phyloP scores from a whole-genome alignment of 2,113 vertebrate genomes.

The Caretta caretta region DNA sequence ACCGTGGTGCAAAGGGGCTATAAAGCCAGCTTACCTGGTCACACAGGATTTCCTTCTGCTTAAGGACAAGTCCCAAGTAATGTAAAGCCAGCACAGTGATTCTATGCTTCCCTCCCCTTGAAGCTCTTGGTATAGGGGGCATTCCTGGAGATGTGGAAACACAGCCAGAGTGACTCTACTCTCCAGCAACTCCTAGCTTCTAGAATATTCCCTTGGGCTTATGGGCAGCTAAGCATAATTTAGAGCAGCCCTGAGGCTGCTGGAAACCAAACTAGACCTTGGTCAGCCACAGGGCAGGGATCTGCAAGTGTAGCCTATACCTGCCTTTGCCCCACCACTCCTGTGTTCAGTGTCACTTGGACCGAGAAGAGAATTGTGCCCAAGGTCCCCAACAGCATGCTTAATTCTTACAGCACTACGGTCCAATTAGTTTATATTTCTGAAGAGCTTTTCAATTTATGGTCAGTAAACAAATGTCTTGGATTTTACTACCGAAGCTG shows the following conservation, averaged over 20 bases:
- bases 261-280: neutral
- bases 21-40: neutral
- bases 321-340: neutral
- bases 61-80: neutral
- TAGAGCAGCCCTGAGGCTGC: neutral
- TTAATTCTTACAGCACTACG: neutral
- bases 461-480: neutral
- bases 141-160: neutral
- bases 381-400: neutral
- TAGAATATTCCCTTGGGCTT: fast-evolving
- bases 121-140: neutral
- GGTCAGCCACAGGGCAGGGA: neutral
- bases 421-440: neutral
- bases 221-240: neutral
- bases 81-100: neutral
- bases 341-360: neutral
- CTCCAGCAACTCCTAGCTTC: neutral
- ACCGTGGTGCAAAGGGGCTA: neutral
- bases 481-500: neutral
- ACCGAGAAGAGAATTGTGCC: neutral
- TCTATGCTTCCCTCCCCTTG: fast-evolving
- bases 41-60: neutral
- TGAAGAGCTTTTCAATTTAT: neutral
- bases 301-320: neutral
- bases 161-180: neutral